Evolutionary conservation across 2,797 vertebrate genomes (phyloP), one percentile per base, ranked within the genome.

Genomic region (Garrulus glandarius): DNA sequence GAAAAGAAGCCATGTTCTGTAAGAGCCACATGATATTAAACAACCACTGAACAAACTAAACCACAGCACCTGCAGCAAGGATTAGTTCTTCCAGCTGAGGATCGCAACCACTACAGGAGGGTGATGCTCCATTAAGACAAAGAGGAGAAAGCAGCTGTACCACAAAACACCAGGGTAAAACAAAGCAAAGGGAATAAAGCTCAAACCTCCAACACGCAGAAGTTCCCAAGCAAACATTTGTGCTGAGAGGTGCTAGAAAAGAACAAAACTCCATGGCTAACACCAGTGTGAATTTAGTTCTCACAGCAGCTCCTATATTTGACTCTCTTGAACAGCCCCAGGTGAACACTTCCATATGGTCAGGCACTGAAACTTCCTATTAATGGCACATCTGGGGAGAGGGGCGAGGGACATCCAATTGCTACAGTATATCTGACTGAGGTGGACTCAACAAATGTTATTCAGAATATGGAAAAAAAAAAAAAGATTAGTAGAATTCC

Each of bases 51-150:
- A 32, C 39, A 88, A 84, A 47, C 30, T 43, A 29, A 84, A 47
- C 14, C 47, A 29, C 32, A 67, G 36, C 20, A 81, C 41, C n/a
- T 56, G 47, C 75, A 84, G 47, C 34, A 61, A 71, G n/a, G 56
- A 37, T 32, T 27, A 67, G 37, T 16, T 76, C 55, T 57, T 72
- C 53, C 70, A 92, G 5, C 55, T 71, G 43, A 76, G 59, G 15
- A 56, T 41, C 15, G 21, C n/a, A 56, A 60, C 36, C 15, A 32
- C 9, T 10, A 52, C 37, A 57, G 10, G 59, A 76, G 44, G 32
- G 47, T 13, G 34, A 37, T 15, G 21, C 15, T 23, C 67, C 0
- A 0, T 65, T 43, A 50, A 37, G 52, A 57, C 5, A 5, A 64
- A 37, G 30, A 75, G 46, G 30, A 75, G 46, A 84, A 88, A 24